Conservation (phyloP, 35 echinoderm and acorn worm species). For the Stichopus chloronotus region DNA sequence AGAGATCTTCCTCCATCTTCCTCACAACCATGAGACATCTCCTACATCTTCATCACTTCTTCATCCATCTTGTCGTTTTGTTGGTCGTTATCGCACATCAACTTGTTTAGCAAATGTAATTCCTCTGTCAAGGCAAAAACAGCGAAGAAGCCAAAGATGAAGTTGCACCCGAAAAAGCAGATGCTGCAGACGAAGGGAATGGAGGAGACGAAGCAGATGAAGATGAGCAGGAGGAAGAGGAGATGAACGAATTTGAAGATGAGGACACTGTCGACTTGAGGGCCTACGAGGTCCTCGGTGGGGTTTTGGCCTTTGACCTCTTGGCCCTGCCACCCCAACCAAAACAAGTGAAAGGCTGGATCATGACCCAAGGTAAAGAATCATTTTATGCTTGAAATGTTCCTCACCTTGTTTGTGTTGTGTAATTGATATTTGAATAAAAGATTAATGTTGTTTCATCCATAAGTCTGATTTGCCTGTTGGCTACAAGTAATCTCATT, state of each 20-base stretch:
- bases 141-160: not conserved
- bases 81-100: too few relatives aligned
- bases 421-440: not conserved
- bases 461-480: too few relatives aligned
- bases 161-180: not conserved
- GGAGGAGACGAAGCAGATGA: conserved; percentile 65
- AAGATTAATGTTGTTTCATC: not conserved
- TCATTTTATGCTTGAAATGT: not conserved
- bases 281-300: conserved; percentile 92
- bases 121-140: not conserved
- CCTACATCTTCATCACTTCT: too few relatives aligned
- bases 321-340: conserved; percentile 88
- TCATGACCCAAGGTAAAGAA: conserved; percentile 96
- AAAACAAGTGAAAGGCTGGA: conserved; percentile 85
- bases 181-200: not conserved
- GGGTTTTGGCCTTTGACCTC: conserved; percentile 86
- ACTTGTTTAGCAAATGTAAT: not conserved
- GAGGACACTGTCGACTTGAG: conserved; percentile 89
- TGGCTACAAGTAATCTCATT: too few relatives aligned
- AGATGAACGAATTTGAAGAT: conserved; percentile 87
- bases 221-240: conserved; percentile 81
- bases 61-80: too few relatives aligned
- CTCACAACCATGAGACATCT: too few relatives aligned
- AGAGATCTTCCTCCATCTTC: too few relatives aligned
- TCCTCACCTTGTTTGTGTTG: not conserved